phyloP scores from a whole-genome alignment of 2,797 vertebrate species.

The Rachycentron canadum region DNA sequence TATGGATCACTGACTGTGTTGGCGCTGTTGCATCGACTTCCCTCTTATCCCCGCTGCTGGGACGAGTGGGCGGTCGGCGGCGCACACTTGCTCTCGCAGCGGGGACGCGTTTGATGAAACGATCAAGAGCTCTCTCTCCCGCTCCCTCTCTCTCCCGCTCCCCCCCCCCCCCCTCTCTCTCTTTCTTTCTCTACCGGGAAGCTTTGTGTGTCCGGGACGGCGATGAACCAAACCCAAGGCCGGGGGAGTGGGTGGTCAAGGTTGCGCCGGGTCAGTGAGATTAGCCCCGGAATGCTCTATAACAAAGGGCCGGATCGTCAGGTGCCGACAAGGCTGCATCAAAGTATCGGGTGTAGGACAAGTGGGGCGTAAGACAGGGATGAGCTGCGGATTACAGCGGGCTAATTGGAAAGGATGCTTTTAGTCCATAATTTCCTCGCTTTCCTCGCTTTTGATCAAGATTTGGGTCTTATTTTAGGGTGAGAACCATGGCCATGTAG shows the following conservation, averaged over 20 bases:
- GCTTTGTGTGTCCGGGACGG: slow-evolving; percentile 79
- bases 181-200: slow-evolving; percentile 76
- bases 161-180: slow-evolving; percentile 41
- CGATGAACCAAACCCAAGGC: slow-evolving; percentile 80
- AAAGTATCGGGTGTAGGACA: slow-evolving; percentile 87
- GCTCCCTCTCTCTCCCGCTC: slow-evolving; percentile 55
- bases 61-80: slow-evolving; percentile 68
- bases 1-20: slow-evolving; percentile 76
- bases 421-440: slow-evolving; percentile 60
- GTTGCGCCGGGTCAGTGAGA: slow-evolving; percentile 86
- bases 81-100: slow-evolving; percentile 63
- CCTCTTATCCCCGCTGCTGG: slow-evolving; percentile 65
- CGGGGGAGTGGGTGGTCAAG: slow-evolving; percentile 83
- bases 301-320: slow-evolving; percentile 80
- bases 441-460: slow-evolving; percentile 14
- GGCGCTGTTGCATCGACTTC: slow-evolving; percentile 74
- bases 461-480: not conserved
- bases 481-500: not conserved
- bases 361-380: slow-evolving; percentile 79
- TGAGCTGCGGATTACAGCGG: slow-evolving; percentile 82
- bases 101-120: slow-evolving; percentile 82
- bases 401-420: slow-evolving; percentile 83
- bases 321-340: slow-evolving; percentile 80
- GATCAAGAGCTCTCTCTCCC: slow-evolving; percentile 74
- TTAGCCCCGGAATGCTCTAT: slow-evolving; percentile 77